These are phyloP conservation scores for Cerastis rubricosa DNA, from an alignment of 2,888 invertebrate species.

Conservation along the genomic window DNA sequence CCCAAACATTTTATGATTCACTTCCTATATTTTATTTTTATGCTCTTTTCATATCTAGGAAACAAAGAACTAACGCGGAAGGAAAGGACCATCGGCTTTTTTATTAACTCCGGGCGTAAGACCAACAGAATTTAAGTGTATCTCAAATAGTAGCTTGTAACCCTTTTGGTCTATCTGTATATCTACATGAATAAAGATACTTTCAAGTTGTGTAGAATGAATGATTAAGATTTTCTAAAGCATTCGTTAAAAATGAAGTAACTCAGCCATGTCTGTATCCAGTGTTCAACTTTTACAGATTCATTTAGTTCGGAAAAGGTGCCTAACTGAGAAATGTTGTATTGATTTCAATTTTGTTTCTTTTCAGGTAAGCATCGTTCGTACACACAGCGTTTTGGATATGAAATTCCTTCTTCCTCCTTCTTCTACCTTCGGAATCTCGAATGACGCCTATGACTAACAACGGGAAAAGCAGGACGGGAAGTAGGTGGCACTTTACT, in stretches of 20 bases:
- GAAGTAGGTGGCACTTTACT: constrained; percentile 1
- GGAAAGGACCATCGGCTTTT: neutral
- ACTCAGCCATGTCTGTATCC: neutral
- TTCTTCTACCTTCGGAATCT: neutral
- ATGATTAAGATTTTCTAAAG: constrained; percentile 1
- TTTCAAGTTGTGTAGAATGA: neutral
- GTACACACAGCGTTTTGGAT: neutral
- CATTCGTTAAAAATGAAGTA: neutral
- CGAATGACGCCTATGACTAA: neutral
- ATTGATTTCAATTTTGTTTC: constrained; percentile 34
- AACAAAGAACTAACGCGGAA: constrained; percentile 14
- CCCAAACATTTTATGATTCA: constrained; percentile 38
- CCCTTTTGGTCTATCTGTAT: too few species aligned
- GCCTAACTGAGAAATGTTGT: constrained; percentile 2
- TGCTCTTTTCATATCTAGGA: constrained; percentile 4
- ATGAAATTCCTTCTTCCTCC: neutral
- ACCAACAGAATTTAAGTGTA: neutral
- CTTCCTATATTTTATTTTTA: constrained; percentile 19
- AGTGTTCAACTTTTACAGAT: constrained; percentile 7
- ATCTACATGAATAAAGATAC: neutral
- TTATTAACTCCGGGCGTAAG: neutral
- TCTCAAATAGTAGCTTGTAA: neutral
- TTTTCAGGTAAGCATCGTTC: constrained; percentile 49
- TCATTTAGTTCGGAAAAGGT: constrained; percentile 6
- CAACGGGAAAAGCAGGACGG: neutral